Evolutionary conservation across 2,113 vertebrate genomes (phyloP).

Genomic region (Peucedramus taeniatus): DNA sequence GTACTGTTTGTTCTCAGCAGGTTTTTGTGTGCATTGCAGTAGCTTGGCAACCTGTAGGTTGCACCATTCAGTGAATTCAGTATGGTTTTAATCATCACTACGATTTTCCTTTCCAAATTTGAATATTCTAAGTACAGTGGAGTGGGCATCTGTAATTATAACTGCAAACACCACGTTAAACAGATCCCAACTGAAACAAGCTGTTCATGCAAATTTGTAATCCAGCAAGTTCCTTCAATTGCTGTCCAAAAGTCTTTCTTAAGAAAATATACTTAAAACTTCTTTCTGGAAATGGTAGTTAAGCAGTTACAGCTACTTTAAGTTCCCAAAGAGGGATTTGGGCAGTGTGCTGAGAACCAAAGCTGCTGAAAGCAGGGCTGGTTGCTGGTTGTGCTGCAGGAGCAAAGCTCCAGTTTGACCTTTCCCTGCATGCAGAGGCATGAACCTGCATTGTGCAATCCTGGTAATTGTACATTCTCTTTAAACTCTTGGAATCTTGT

Average conservation of each 20-base stretch:
- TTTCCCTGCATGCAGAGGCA: conserved; percentile 4
- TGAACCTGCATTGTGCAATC: conserved; percentile 4
- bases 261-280: background rate
- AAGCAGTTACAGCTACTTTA: background rate
- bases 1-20: conserved; percentile 57
- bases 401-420: background rate
- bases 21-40: conserved; percentile 58
- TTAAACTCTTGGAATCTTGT: background rate
- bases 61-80: conserved; percentile 26
- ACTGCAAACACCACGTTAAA: background rate
- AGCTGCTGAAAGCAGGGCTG: background rate
- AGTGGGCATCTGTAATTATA: background rate
- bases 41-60: conserved; percentile 49
- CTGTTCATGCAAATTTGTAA: background rate
- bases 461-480: background rate
- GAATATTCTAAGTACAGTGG: background rate
- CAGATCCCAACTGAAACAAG: background rate
- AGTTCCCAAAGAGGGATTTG: background rate
- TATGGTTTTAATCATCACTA: conserved; percentile 24
- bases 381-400: background rate
- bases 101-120: conserved; percentile 43
- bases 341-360: background rate
- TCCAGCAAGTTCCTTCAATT: background rate
- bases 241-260: background rate
- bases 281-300: background rate